Evolutionary conservation across 2,113 vertebrate species (phyloP), one percentile per base, ranked within the genome.

Genomic region (Lasiurus borealis): DNA sequence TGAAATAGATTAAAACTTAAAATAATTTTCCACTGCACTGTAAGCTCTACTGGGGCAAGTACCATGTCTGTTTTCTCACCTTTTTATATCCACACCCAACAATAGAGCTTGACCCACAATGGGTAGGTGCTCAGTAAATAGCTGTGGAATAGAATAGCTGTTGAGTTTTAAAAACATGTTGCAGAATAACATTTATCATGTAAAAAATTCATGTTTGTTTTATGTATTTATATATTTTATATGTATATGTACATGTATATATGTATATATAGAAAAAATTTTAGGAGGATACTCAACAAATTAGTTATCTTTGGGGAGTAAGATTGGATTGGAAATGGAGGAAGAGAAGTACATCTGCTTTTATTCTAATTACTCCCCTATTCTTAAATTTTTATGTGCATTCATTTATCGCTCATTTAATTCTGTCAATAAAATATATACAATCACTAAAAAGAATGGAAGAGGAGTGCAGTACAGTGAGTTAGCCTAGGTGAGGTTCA

Each of bases 331-430:
- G 23, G 12, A 94, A 69, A 34, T 83, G 1, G 40, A 81, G 16
- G 34, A 76, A 85, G 13, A 88, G 29, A 93, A 71, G 3, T 78
- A 64, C 5, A n/a, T 52, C 59, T 6, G n/a, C 2, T 95, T 69
- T 85, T 69, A 69, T 69, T 95, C 83, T 77, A 59, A 77, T 48
- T 87, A 75, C 4, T n/a, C 85, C 18, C 52, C 1, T 46, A 46
- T 59, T 86, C 75, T 75, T 75, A 87, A 54, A 89, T 73, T 36
- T 90, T 94, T 84, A 76, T 8, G 72, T 27, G 31, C 52, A 34
- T 40, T 12, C 54, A 76, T 89, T 96, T 92, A 19, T 87, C 88
- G 50, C 50, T 73, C 84, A 85, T 75, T 88, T 76, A 11, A 59
- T 40, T 25, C 40, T 83, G 50, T 50, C n/a, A 84, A 36, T 50